These are phyloP conservation scores for Polyodon spathula DNA, from an alignment of 2,113 vertebrate genomes.

Conservation along the genomic window DNA sequence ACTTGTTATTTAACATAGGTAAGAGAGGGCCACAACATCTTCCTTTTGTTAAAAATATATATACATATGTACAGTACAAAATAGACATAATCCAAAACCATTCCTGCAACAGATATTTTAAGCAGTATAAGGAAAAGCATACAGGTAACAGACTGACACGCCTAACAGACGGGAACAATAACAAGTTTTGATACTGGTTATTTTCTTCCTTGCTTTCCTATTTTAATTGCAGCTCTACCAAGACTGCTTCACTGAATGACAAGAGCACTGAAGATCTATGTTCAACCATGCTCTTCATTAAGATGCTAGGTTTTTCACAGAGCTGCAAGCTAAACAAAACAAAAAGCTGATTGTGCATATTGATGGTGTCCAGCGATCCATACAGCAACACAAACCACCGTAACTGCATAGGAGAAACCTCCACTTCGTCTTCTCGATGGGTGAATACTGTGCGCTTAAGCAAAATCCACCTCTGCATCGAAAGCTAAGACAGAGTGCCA, in stretches of 20 bases:
- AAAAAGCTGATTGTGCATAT: background rate
- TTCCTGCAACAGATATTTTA: conserved; percentile 28
- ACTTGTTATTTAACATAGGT: conserved; percentile 25
- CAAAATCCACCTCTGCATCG: conserved; percentile 40
- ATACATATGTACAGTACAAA: conserved; percentile 41
- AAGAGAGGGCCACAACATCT: conserved; percentile 40
- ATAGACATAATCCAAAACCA: conserved; percentile 28
- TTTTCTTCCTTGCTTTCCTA: conserved; percentile 18
- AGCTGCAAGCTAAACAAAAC: background rate
- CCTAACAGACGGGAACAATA: background rate
- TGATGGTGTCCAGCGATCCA: conserved; percentile 17
- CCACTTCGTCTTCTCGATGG: conserved; percentile 11
- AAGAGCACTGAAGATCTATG: background rate
- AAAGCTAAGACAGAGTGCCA: conserved; percentile 48
- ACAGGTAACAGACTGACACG: conserved; percentile 14
- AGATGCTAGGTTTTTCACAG: background rate
- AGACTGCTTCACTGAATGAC: background rate
- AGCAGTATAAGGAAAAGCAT: conserved; percentile 24
- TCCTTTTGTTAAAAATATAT: conserved; percentile 25
- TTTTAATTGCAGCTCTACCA: conserved; percentile 5
- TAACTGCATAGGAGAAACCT: conserved; percentile 33
- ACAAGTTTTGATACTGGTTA: background rate
- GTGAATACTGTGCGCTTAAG: conserved; percentile 26
- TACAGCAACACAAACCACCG: conserved; percentile 13
- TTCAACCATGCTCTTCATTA: no score